phyloP scores from a whole-genome alignment of 92 coral and sea anemone species.

The Epizoanthus illoricatus region DNA sequence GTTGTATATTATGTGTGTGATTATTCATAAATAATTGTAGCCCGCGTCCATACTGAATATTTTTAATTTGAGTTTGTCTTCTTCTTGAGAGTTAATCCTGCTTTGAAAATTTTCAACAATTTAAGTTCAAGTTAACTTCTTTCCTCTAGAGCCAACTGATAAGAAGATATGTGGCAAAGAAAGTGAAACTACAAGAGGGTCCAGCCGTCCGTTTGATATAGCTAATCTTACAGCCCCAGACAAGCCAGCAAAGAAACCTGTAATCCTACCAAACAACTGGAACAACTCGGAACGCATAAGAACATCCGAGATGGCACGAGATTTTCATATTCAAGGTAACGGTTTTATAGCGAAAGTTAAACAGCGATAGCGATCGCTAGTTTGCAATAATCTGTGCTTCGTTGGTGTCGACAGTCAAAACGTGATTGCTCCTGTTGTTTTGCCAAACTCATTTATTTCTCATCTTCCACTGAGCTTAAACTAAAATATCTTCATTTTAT shows the following conservation, averaged over 20 bases:
- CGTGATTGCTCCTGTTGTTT: conserved; percentile 35
- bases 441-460: conserved; percentile 16
- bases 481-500: conserved; percentile 20
- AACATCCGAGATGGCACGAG: not conserved
- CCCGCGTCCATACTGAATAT: conserved; percentile 12
- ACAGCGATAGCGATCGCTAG: conserved; percentile 1
- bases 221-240: conserved; percentile 83
- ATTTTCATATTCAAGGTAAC: conserved; percentile 27
- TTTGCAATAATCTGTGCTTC: conserved; percentile 31
- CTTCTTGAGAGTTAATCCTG: not conserved
- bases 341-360: conserved; percentile 20
- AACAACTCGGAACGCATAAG: conserved; percentile 9
- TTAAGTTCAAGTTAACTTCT: conserved; percentile 11
- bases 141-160: conserved; percentile 32
- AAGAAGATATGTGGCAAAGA: conserved; percentile 30
- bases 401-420: conserved; percentile 7
- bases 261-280: conserved; percentile 7
- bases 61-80: conserved; percentile 30
- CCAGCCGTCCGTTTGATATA: conserved; percentile 84
- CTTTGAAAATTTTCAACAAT: not conserved
- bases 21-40: conserved; percentile 17
- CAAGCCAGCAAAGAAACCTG: conserved; percentile 54
- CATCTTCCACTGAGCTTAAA: conserved; percentile 33
- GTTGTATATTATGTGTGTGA: conserved; percentile 11
- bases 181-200: conserved; percentile 31